Conservation (phyloP, 2,113 vertebrate genomes). For the Tylochromis polylepis region DNA sequence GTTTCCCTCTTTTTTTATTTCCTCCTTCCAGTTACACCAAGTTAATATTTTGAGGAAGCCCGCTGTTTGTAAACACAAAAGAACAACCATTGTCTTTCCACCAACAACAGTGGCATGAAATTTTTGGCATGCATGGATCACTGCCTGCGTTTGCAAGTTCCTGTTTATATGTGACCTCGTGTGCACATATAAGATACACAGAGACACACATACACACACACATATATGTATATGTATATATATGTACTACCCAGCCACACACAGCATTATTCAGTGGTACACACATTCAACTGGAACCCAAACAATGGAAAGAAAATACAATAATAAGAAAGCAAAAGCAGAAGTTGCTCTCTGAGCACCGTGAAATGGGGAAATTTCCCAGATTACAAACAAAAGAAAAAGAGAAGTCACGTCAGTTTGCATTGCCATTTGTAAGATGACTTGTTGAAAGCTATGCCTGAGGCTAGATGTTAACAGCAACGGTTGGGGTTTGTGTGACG, state of each 20-base stretch:
- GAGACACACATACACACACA: too few relatives aligned
- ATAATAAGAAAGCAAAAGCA: constrained; percentile 50
- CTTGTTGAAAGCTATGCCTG: constrained; percentile 25
- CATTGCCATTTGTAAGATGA: constrained; percentile 35
- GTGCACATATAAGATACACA: too few relatives aligned
- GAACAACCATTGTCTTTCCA: background rate
- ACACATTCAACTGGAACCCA: constrained; percentile 5
- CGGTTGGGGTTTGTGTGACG: background rate
- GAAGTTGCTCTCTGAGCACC: constrained; percentile 31
- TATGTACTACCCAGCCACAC: background rate
- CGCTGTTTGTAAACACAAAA: constrained; percentile 3
- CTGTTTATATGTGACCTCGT: background rate
- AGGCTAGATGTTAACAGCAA: constrained; percentile 10
- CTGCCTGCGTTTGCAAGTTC: background rate
- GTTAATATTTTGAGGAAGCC: constrained; percentile 47
- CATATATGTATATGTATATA: background rate
- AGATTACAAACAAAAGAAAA: constrained; percentile 56
- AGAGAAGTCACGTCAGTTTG: constrained; percentile 57
- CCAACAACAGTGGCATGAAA: background rate
- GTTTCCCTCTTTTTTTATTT: constrained; percentile 19
- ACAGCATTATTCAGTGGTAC: constrained; percentile 28
- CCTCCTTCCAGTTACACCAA: background rate
- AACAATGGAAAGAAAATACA: constrained; percentile 14
- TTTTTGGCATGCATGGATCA: background rate
- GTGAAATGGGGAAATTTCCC: constrained; percentile 47